Base-by-base conservation (phyloP, 2,113 vertebrate species). In the Strix uralensis region DNA sequence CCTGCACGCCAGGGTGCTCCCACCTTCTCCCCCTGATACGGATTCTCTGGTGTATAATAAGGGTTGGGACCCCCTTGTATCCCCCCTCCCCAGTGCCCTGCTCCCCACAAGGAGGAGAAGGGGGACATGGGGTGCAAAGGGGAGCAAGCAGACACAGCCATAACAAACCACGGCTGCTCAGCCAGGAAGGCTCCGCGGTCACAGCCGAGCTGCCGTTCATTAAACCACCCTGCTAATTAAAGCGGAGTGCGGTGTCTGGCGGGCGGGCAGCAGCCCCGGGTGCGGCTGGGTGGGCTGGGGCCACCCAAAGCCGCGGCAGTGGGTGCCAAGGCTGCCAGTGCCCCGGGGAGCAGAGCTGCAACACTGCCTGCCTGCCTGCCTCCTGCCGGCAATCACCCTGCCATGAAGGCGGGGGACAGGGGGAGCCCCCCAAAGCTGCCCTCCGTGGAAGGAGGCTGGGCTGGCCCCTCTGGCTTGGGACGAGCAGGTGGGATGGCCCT, bases 371-470 rank as follows among this genome's bases (percentile, higher is more conserved):
- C n/a, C 67, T 10, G 62, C 82, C 40, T 5, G 26, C 15, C 32
- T 44, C 25, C 67, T 10, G 65, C 71, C 21, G 2, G 36, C 36
- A 21, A 25, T 38, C 7, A 0, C 36, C 67, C 69, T 4, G 5
- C 5, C 13, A 1, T 1, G 0, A 16, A 27, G 59, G 25, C n/a
- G 1, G 17, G 4, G 42, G 25, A 9, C 10, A 0, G 10, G 17
- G 42, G 51, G 15, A 42, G 10, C 3, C 3, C 46, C 71, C 4
- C 62, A 15, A 0, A 0, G 4, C 46, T 46, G 88, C 57, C 62
- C 36, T 12, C 1, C 0, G n/a, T 0, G 0, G 2, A 3, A 9
- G 1, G 15, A 15, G 32, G 27, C 69, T 34, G 4, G 8, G 58
- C 21, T 67, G 86, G 30, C 54, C 36, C 29, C 65, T 77, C 46